These are phyloP conservation scores for Caenorhabditis inopinata DNA, from an alignment of 1,140 invertebrate species.

Conservation along the genomic window DNA sequence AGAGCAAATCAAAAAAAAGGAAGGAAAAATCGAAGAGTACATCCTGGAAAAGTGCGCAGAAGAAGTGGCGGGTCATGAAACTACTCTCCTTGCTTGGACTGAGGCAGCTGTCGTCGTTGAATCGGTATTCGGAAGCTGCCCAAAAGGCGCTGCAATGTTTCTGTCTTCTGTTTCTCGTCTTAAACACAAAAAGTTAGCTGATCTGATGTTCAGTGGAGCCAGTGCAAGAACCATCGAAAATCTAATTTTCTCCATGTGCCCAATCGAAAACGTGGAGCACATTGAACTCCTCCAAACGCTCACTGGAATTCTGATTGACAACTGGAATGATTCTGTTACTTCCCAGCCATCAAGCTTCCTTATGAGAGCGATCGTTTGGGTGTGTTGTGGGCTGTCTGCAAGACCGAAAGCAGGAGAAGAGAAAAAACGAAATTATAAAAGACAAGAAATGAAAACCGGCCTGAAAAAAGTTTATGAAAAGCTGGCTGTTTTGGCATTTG, in stretches of 20 bases:
- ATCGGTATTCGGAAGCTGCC: conserved; percentile 26
- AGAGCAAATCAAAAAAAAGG: conserved; percentile 2
- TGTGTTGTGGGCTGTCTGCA: conserved; percentile 33
- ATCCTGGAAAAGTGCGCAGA: conserved; percentile 22
- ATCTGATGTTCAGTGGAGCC: conserved; percentile 33
- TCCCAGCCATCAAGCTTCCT: conserved; percentile 22
- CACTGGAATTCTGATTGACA: conserved; percentile 27
- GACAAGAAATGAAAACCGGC: conserved; percentile 1
- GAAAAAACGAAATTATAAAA: conserved; percentile 16
- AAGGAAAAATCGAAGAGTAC: background rate
- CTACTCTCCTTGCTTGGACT: background rate
- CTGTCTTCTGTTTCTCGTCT: conserved; percentile 24
- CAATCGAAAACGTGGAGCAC: background rate
- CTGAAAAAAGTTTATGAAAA: conserved; percentile 12
- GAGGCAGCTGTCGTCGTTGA: conserved; percentile 30
- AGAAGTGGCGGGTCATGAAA: conserved; percentile 35
- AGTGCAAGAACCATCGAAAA: conserved; percentile 37
- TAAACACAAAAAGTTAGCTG: conserved; percentile 31
- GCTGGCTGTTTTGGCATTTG: background rate
- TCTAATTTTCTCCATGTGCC: background rate
- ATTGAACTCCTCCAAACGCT: conserved; percentile 27
- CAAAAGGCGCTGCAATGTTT: background rate
- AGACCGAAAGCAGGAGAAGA: conserved; percentile 7
- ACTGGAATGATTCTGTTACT: conserved; percentile 24
- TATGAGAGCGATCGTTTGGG: conserved; percentile 31